A percentile compares a stretch with the other conserved stretches of the same genome.
Evolutionary conservation across 2,888 invertebrate species (phyloP).

Genomic region (Eupithecia subfuscata): DNA sequence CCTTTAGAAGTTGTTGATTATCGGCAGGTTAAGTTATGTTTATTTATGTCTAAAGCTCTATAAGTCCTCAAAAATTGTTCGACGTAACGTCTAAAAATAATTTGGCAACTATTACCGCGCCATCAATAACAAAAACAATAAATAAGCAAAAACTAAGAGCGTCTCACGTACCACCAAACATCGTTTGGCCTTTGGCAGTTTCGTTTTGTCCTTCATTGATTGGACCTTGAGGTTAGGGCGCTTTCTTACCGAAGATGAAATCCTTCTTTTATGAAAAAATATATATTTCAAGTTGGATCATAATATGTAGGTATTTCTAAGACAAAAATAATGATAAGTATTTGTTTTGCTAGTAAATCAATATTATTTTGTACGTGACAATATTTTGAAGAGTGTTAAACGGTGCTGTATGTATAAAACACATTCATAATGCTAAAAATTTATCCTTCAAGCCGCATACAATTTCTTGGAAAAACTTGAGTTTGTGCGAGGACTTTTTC

Average conservation of each 20-base stretch:
- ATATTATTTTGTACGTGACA: too few species aligned
- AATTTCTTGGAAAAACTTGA: background rate
- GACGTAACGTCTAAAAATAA: constrained; percentile 2
- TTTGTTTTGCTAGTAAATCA: too few species aligned
- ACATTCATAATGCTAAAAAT: background rate
- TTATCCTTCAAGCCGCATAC: background rate
- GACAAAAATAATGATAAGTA: too few species aligned
- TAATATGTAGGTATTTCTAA: too few species aligned
- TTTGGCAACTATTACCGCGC: constrained; percentile 12
- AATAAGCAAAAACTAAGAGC: constrained; percentile 33
- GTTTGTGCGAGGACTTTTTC: background rate
- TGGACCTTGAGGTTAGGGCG: constrained; percentile 48
- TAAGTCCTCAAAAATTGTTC: background rate
- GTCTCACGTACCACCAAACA: constrained; percentile 45
- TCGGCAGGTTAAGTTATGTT: background rate
- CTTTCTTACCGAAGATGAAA: background rate
- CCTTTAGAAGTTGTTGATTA: too few species aligned
- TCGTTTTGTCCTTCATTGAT: constrained; percentile 66
- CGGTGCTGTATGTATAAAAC: background rate
- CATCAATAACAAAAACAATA: constrained; percentile 39
- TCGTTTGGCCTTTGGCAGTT: constrained; percentile 56
- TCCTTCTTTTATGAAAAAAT: background rate
- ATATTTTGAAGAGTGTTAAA: background rate
- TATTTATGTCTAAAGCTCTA: background rate
- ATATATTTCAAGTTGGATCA: background rate